Percentiles rank a stretch among this genome's conserved stretches.
phyloP scores from a whole-genome alignment of 2,888 invertebrate genomes.

The Leptura quadrifasciata region DNA sequence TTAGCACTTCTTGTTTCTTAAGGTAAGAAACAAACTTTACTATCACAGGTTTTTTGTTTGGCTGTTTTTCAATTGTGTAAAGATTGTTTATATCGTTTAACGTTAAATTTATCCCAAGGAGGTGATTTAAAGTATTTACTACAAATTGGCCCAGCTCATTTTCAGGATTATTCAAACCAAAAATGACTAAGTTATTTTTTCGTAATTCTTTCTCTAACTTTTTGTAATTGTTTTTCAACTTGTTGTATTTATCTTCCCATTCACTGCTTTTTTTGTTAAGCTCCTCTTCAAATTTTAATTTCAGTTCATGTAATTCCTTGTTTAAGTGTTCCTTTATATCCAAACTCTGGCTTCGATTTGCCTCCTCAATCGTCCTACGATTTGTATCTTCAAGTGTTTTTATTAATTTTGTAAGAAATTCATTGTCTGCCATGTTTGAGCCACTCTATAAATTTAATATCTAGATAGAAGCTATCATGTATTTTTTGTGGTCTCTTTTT shows the following conservation, averaged over 20 bases:
- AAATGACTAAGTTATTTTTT: constrained; percentile 25
- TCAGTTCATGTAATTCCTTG: too few species aligned
- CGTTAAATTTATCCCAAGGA: neutral
- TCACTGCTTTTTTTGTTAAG: constrained; percentile 8
- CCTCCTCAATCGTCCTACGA: too few species aligned
- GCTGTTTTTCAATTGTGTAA: constrained; percentile 2
- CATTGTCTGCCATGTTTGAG: too few species aligned
- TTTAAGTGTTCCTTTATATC: too few species aligned
- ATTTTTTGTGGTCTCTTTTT: too few species aligned
- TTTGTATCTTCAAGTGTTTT: too few species aligned
- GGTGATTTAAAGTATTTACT: neutral
- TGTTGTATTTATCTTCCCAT: constrained; percentile 13
- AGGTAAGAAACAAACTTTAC: constrained; percentile 20
- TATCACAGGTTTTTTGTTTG: constrained; percentile 17
- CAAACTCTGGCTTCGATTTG: too few species aligned
- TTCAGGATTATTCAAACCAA: constrained; percentile 10
- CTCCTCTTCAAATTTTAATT: neutral
- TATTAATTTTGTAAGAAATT: too few species aligned
- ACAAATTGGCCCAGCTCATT: neutral
- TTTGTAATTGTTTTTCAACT: constrained; percentile 14
- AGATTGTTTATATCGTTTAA: constrained; percentile 17
- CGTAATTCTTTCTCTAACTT: too few species aligned
- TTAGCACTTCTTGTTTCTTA: constrained; percentile 25
- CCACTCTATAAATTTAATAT: too few species aligned
- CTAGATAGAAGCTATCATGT: too few species aligned